Base-by-base conservation (phyloP, 2,888 invertebrate species). In the Erebia aethiops region DNA sequence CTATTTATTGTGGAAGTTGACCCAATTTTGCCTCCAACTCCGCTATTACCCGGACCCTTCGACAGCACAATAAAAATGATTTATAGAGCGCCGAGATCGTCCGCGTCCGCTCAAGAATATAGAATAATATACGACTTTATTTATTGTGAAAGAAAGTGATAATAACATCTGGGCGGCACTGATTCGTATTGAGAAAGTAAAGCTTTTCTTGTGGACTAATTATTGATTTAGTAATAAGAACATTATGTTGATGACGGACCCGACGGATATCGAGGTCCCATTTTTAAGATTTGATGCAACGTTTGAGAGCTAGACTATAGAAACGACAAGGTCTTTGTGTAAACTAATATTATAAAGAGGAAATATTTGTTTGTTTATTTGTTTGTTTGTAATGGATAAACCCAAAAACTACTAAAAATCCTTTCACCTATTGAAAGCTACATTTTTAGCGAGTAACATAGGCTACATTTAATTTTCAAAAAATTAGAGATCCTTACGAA, bases 41-140 rank as follows among this genome's bases (percentile, higher is more conserved):
- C 81, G 80, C 84, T 84, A 84, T 88, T 87, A 86, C 84, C 81
- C 79, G 81, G 82, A 84, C 87, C 88, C 88, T 90, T 90, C 88
- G 87, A 88, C 87, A 86, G 85, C 85, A 91, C 89, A 91, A 91
- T 91, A 89, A 91, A 90, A 89, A 89, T 89, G 90, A 90, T 90
- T 90, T 91, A 90, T 90, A 86, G 87, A 87, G 79, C 86, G 77
- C 74, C 83, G 83, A 87, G 85, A 88, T 89, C 87, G 85, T 81
- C 84, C 84, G 87, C 84, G 85, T 81, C 84, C 84, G 87, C 84
- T 88, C 85, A 88, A 87, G 86, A 87, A 89, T 88, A 90, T 89
- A 90, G n/a, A n/a, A n/a, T n/a, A n/a, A n/a, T n/a, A 90, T 88
- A 87, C 85, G 84, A 88, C 83, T 88, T 90, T 89, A 89, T 89